Base-by-base conservation (phyloP, 2,113 vertebrate genomes). In the Xyliphius kryptos region DNA sequence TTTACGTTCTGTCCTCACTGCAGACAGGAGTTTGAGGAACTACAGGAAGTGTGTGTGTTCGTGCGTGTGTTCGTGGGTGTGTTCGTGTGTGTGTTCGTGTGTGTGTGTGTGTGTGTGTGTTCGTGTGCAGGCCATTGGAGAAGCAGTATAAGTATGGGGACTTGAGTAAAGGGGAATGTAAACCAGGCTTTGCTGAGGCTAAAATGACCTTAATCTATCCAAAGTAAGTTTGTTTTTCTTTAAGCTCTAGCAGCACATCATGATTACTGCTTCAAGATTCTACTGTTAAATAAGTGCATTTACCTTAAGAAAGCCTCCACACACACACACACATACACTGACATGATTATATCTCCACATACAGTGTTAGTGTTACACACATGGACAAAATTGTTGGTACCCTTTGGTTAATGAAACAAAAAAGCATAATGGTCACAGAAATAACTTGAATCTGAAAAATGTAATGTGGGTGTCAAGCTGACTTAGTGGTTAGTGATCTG, bases 191-290 rank as follows among this genome's bases (percentile, higher is more conserved):
- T 66, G 80, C 91, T n/a, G 89, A 91, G 50, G 89, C 91, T 14
- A 84, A 92, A 79, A 95, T 95, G 92, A 86, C 84, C 14, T 82
- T 87, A 79, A 91, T 94, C 81, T 94, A 92, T 69, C 92, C 92
- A 81, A 90, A 89, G 92, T 91, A 87, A 91, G 92, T 67, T 46
- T 47, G 47, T 51, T 17, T 56, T 32, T 60, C 43, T 20, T 1
- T 43, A 15, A n/a, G 44, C 21, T 51, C 9, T 48, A 1, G 50
- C 11, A 13, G 11, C 17, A 41, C 47, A 46, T 52, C 20, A 2
- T 47, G 61, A 37, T 36, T 11, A 48, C 40, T 36, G 26, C 15
- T 2, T 11, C 3, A 11, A 2, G 14, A 16, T 55, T 1, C 36
- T 21, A 32, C 12, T 53, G 38, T 13, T 47, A n/a, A 17, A 20